phyloP scores from a whole-genome alignment of 2,797 vertebrate genomes.

The Chelon labrosus region DNA sequence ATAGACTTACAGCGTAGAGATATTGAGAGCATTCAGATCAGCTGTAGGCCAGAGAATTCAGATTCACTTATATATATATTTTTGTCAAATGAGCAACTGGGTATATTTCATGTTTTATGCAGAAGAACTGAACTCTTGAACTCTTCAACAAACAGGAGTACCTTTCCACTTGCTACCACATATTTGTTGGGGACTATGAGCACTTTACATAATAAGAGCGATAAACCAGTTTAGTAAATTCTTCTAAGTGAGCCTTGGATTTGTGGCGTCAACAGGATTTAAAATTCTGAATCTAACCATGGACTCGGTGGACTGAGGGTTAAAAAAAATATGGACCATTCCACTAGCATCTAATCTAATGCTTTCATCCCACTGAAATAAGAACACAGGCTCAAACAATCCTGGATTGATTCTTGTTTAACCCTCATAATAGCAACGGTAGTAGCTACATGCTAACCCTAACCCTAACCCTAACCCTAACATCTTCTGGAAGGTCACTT shows the following conservation, averaged over 20 bases:
- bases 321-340: not conserved
- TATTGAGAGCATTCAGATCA: no score
- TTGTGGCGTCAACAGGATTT: no score
- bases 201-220: no score
- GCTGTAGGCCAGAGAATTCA: not conserved
- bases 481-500: no score
- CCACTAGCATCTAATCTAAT: not conserved
- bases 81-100: not conserved
- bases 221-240: not conserved
- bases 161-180: not conserved
- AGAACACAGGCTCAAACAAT: not conserved
- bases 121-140: not conserved
- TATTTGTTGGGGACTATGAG: no score
- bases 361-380: not conserved
- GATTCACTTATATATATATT: not conserved
- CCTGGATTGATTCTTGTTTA: not conserved
- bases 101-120: not conserved
- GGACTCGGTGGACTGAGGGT: not conserved
- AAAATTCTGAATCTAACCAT: not conserved
- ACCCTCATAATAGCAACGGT: not conserved
- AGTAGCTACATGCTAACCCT: no score
- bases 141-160: not conserved
- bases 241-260: not conserved
- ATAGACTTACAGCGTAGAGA: not conserved
- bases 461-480: no score